Evolutionary conservation across 1,140 invertebrate genomes (phyloP), one percentile per base, ranked within the genome.

Genomic region (Cyclargus thomasi): DNA sequence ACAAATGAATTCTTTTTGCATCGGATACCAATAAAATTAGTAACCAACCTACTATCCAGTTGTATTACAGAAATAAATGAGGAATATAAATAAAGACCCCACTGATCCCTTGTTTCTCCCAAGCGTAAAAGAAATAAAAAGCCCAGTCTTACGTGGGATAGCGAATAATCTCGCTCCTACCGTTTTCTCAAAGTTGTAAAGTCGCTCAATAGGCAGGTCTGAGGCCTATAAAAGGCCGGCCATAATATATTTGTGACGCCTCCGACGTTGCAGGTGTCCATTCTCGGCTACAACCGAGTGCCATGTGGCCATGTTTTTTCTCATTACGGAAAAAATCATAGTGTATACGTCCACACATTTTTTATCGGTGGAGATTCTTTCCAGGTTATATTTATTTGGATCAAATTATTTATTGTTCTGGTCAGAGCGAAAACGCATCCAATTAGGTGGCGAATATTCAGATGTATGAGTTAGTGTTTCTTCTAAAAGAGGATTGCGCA

Each of bases 131-230:
- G 39, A 47, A 47, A 59, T 18, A 59, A 59, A 59, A 59, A 20
- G 18, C 6, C 18, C 4, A 59, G 55, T 59, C 18, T 59, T 59
- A 59, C 11, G 18, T 21, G 20, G 55, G 55, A 59, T 59, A 21
- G 55, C 55, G 55, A 59, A 59, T 17, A 7, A 55, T 59, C 55
- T 59, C 55, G 55, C 55, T 21, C 55, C 55, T 20, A 59, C 55
- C 55, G 53, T 55, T 55, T 55, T 55, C n/a, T 55, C n/a, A 55
- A 55, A 29, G 39, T 47, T 59, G 55, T 59, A 59, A 59, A 59
- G 55, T 59, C 55, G 18, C 18, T 59, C 55, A 59, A 20, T 59
- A 59, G 55, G 6, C 55, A 59, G 55, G 55, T 59, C 55, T 59
- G 7, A n/a, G 55, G 10, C 55, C 55, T 59, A 59, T 59, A 59